Evolutionary conservation across 2,888 invertebrate species (phyloP), one percentile per base, ranked within the genome.

Genomic region (Volucella bombylans): DNA sequence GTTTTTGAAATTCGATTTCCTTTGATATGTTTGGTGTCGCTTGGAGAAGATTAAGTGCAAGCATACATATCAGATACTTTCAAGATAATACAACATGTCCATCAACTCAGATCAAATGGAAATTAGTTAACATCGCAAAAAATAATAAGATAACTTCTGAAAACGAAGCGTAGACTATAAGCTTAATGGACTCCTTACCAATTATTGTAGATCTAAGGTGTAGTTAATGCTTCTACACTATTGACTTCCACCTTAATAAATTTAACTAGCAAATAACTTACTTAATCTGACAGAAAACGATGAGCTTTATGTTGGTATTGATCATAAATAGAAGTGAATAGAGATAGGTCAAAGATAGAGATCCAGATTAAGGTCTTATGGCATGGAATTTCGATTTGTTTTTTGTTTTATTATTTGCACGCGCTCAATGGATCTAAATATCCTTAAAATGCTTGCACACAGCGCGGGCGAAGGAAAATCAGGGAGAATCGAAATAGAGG

Each of bases 11-110:
- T 69, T 59, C 62, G 45, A 31, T 54, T 52, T 14, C 61, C 43
- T 65, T 69, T 41, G 50, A 65, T 71, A 67, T 62, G 65, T 43
- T 76, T 71, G 69, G 54, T 79, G 78, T 74, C 78, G 69, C 71
- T 49, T 71, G 14, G 12, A 38, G 59, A 73, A 68, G 62, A 52
- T 18, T 39, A 49, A 39, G 23, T 15, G 4, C 14, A 31, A 50
- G 12, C 43, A 18, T 18, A 14, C 23, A 3, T 14, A 52, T 12
- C 1, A 12, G 18, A 41, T 15, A 59, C 73, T 74, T 69, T 64
- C 79, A 83, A 79, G 11, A 83, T 67, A 71, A 39, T 67, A n/a
- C 55, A 71, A 52, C 8, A 23, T 23, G 1, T 23, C 23, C 23
- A 1, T 23, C 23, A 47, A 71, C 74, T 74, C 69, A 79, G 74